Base-by-base conservation (phyloP, 2,113 vertebrate species). In the Castor canadensis region DNA sequence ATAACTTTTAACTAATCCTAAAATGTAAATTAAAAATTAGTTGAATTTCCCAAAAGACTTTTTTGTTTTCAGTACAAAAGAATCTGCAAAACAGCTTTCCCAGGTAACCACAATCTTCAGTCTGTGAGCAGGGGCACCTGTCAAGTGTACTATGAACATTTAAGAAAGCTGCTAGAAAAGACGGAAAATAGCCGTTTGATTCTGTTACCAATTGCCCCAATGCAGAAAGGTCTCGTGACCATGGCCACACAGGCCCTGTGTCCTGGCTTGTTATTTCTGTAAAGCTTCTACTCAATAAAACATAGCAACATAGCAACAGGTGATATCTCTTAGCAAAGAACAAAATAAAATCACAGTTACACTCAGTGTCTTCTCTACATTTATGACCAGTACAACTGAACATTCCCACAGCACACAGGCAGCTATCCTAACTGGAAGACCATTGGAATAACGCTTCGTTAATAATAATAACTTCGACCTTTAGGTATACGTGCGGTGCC, bases 1-100 rank as follows among this genome's bases (percentile, higher is more conserved):
- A 84, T 95, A 89, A 93, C 69, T 96, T 97, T 54, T 71, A 40
- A 13, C n/a, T 10, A 9, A 8, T 38, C 52, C 43, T 58, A 69
- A 85, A 72, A 58, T 38, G 17, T 67, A 71, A 49, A 32, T 43
- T 43, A 38, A 58, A 87, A 71, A 67, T n/a, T 22, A 43, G 38
- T 43, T 47, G 54, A 6, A 40, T 71, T 71, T 71, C 52, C 67
- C 38, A 87, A 49, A 40, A 87, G 38, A 58, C 11, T 11, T 52
- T 4, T 64, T 49, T 45, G 24, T 77, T 56, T 40, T 43, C 35
- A 69, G 47, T 24, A 52, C 35, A 69, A 85, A 85, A 85, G 9
- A 85, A 54, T 30, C 16, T 9, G 11, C 5, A 32, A 56, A 71
- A 19, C n/a, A 35, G 22, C 84, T 43, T 43, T 47, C 7, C 49